These are phyloP conservation scores for Heliconius nattereri DNA, from an alignment of 1,140 invertebrate genomes.

Conservation along the genomic window DNA sequence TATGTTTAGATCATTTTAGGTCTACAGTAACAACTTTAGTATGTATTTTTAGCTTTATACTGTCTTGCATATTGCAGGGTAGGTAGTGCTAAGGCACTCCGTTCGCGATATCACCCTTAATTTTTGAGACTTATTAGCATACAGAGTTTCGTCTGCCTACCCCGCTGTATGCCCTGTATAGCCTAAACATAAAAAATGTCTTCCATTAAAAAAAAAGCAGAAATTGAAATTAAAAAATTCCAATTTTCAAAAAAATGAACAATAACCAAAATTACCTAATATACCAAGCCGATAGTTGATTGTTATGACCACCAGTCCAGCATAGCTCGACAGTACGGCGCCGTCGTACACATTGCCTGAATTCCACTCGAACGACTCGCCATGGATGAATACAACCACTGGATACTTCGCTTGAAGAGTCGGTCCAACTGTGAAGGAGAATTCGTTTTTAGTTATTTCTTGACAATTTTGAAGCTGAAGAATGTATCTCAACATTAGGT, in stretches of 20 bases:
- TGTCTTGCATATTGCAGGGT: background rate
- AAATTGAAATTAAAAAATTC: background rate
- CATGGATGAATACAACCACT: constrained; percentile 96
- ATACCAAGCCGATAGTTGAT: constrained; percentile 98
- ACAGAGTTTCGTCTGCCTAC: too few species aligned
- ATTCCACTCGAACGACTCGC: constrained; percentile 97
- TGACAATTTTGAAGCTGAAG: background rate
- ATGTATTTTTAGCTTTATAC: background rate
- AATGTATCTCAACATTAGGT: too few species aligned
- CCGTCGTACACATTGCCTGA: constrained; percentile 97
- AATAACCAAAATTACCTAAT: constrained; percentile 85
- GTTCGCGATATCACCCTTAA: background rate
- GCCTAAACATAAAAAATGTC: too few species aligned
- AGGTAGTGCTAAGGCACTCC: background rate
- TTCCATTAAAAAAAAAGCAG: background rate
- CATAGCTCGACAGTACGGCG: constrained; percentile 93
- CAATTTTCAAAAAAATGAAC: constrained; percentile 39
- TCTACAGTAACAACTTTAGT: background rate
- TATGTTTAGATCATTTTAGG: background rate
- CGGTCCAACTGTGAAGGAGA: constrained; percentile 69
- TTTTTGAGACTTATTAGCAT: too few species aligned
- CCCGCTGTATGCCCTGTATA: background rate
- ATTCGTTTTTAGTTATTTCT: background rate
- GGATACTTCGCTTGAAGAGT: constrained; percentile 86
- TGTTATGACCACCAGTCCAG: constrained; percentile 96